phyloP scores from a whole-genome alignment of 2,888 invertebrate genomes.

The Pediacus dermestoides region DNA sequence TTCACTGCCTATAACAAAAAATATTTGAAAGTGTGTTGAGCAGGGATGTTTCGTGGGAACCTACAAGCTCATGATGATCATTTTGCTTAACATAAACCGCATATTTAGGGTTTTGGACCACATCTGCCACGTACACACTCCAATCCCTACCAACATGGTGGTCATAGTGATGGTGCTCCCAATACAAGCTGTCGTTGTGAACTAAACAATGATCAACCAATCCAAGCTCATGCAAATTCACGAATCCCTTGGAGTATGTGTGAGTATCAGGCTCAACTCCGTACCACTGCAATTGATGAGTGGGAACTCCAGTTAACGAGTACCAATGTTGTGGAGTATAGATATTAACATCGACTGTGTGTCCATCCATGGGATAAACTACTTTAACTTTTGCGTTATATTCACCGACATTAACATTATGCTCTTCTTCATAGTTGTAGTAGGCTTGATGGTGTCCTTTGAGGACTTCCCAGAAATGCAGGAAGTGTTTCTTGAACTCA shows the following conservation, averaged over 20 bases:
- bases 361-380: conserved; percentile 31
- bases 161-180: conserved; percentile 29
- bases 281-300: conserved; percentile 16
- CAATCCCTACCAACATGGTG: conserved; percentile 36
- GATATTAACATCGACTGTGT: conserved; percentile 33
- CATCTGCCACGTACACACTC: conserved; percentile 42
- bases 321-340: conserved; percentile 34
- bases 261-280: conserved; percentile 29
- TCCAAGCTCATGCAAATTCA: conserved; percentile 28
- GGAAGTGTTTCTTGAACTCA: conserved; percentile 23
- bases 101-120: conserved; percentile 29
- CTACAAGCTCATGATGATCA: conserved; percentile 27
- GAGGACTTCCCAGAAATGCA: conserved; percentile 20
- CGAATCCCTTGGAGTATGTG: conserved; percentile 30
- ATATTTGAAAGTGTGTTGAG: not conserved
- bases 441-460: conserved; percentile 19
- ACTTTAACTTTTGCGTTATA: conserved; percentile 31
- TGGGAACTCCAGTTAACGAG: conserved; percentile 31
- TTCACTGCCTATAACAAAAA: conserved; percentile 37
- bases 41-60: conserved; percentile 7
- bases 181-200: conserved; percentile 3
- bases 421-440: conserved; percentile 17
- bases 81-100: conserved; percentile 42
- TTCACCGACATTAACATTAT: conserved; percentile 26
- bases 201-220: conserved; percentile 35